Percentiles rank a stretch among this genome's conserved stretches.
Conservation (phyloP, 2,113 vertebrate species). For the Oncorhynchus kisutch region DNA sequence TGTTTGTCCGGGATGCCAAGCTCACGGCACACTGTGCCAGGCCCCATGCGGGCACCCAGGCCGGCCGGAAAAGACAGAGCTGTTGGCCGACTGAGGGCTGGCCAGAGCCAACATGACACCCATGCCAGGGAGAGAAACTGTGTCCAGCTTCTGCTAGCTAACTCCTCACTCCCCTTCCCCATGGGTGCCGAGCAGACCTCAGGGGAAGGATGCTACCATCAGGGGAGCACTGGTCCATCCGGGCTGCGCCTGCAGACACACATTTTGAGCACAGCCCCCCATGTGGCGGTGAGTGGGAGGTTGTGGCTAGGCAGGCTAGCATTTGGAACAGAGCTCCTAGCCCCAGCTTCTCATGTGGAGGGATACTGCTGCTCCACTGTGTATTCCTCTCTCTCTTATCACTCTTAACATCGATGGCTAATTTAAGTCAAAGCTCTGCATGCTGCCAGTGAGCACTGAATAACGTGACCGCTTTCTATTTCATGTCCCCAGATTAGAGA, state of each 20-base stretch:
- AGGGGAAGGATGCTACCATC: constrained; percentile 61
- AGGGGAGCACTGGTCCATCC: constrained; percentile 58
- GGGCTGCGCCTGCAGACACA: constrained; percentile 43
- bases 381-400: constrained; percentile 2
- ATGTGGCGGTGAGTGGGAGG: constrained; percentile 52
- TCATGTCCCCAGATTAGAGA: not conserved
- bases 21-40: constrained; percentile 61
- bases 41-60: constrained; percentile 64
- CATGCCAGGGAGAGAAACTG: constrained; percentile 62
- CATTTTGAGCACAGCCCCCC: constrained; percentile 21
- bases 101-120: constrained; percentile 42
- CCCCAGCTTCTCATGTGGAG: constrained; percentile 24
- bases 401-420: constrained; percentile 43
- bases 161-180: constrained; percentile 26
- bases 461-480: not conserved
- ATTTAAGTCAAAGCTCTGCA: constrained; percentile 47
- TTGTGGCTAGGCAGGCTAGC: constrained; percentile 18
- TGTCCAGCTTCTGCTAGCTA: constrained; percentile 11
- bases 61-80: constrained; percentile 72
- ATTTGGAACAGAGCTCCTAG: constrained; percentile 31
- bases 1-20: constrained; percentile 66
- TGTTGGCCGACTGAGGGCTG: constrained; percentile 56
- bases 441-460: constrained; percentile 28
- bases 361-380: not conserved
- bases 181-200: constrained; percentile 42